Base-by-base conservation (phyloP, 2,113 vertebrate genomes). In the Rhinolophus sinicus region DNA sequence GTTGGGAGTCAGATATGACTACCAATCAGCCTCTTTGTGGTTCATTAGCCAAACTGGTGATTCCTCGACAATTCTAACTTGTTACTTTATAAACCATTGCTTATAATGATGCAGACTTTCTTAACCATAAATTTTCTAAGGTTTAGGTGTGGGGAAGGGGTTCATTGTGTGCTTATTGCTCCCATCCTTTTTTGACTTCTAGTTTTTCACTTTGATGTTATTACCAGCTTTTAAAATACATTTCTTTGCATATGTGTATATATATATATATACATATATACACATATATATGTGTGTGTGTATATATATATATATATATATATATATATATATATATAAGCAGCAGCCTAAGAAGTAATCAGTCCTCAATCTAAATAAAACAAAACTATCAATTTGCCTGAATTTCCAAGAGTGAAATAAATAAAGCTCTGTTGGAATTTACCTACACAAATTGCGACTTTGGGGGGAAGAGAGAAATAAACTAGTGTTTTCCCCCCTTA, bases 391-490 rank as follows among this genome's bases (percentile, higher is more conserved):
- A 83, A 83, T 93, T 94, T 97, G 67, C 73, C 69, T 83, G 38
- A 85, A 93, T 97, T 95, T 97, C 91, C 75, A 95, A 94, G 88
- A 95, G 69, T 88, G 65, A 78, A 97, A 75, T 96, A 94, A 97
- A 96, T 94, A 96, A 96, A 85, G 28, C 62, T 69, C 77, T 54
- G n/a, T 64, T 95, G 73, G 91, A 97, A 92, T 97, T 94, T 95
- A 96, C 82, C 94, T 97, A 86, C 44, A 70, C 38, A 97, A 95
- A 93, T 65, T 94, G 77, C 91, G 73, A 80, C 62, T 93, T 82
- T 82, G 28, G 24, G 21, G 19, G 44, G 52, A 89, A 93, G 28
- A 87, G 26, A 95, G 90, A 96, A 95, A 94, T 90, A 91, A 94
- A 90, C 44, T 92, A 72, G 83, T 75, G 19, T 70, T 95, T 38